Base-by-base conservation (phyloP, 92 coral and sea anemone species). In the Porites cylindrica region DNA sequence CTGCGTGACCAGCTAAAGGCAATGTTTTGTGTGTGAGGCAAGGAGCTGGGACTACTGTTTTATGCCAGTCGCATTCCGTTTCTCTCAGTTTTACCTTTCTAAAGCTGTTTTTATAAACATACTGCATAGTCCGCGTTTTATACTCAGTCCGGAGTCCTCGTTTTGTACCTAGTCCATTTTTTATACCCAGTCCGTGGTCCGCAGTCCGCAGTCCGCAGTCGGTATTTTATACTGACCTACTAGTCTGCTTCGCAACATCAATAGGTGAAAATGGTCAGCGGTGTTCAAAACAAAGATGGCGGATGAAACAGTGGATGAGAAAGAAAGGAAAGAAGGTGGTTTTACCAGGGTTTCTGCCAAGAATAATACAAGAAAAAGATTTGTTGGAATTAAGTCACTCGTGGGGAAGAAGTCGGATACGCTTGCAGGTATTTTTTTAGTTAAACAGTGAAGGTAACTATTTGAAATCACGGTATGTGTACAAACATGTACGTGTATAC, bases 371-470 rank as follows among this genome's bases (percentile, higher is more conserved):
- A 77, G 99, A 81, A 90, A 88, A 75, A 90, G 99, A 18, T 96
- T 96, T 79, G 90, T 95, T 20, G 99, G 99, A 77, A 90, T 91
- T 81, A 86, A 85, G 74, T 51, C 95, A 72, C 80, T 87, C 51
- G 79, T 86, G 4, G 87, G 90, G 51, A 88, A 91, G 72, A 85
- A 60, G 23, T 70, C 82, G 6, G 80, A 86, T 29, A 79, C 77
- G 58, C 87, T 91, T 26, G 53, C 91, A 63, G 91, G 93, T 94
- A 75, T 47, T 75, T 51, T 77, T 78, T 70, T 20, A 23, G 72
- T 88, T 51, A 10, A 32, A 32, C 43, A 4, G 21, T 50, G 29
- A 20, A 9, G 19, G 7, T 64, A 4, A 10, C 23, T 26, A 8
- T 9, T 9, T 71, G 19, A 20, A 11, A 14, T 20, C 53, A 18